Evolutionary conservation across 2,113 vertebrate genomes (phyloP), one percentile per base, ranked within the genome.

Genomic region (Chiloscyllium plagiosum): DNA sequence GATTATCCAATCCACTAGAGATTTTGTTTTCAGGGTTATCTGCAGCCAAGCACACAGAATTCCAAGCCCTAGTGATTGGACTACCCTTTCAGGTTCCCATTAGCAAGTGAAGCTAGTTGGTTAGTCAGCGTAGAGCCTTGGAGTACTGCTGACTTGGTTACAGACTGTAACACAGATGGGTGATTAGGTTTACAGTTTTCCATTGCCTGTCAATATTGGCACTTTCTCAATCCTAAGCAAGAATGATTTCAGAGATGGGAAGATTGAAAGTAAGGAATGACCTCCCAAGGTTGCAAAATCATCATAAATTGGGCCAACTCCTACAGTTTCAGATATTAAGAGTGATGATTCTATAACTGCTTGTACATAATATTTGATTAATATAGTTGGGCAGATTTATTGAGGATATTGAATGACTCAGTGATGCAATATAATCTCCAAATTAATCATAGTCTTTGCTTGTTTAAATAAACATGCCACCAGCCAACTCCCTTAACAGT

Each of bases 291-390:
- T 93, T 93, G 65, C 61, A 66, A 17, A 93, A 93, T 93, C 56
- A 93, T 37, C 89, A 93, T 93, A 93, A 93, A 68, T 37, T 93
- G 89, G 89, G 89, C 65, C 61, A n/a, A 93, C 89, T 37, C 89
- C 89, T 47, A 66, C 56, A 42, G 56, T n/a, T 61, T 65, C 33
- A 61, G 56, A 61, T 65, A 92, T 92, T 92, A 92, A 93, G 61
- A 61, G 37, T 93, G n/a, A 93, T 93, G 61, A 93, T 66, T 68
- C 89, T 17, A 66, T 93, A 66, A 93, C 61, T 37, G 89, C 89
- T 66, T 33, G 33, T 66, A 93, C 89, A 93, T 93, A 93, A 93
- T 93, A 93, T 93, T 93, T 93, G 89, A 93, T 93, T 93, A 93
- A 68, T 93, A 66, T 37, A 93, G 89, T 68, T 93, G 89, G 89